Evolutionary conservation across 2,113 vertebrate genomes (phyloP), one percentile per base, ranked within the genome.

Genomic region (Mystacornis crossleyi): DNA sequence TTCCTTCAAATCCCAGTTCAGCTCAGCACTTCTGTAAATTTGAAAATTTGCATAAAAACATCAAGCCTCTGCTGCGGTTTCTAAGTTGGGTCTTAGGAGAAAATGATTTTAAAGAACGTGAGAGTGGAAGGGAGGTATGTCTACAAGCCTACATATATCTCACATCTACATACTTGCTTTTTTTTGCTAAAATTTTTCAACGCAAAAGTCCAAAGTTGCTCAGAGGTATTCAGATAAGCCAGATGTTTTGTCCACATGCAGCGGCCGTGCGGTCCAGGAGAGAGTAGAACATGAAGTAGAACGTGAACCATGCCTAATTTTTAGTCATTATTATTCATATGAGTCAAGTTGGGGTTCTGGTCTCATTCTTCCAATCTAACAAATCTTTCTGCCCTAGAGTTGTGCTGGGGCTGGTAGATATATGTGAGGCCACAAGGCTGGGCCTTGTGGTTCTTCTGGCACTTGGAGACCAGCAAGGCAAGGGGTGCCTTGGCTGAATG

Each of bases 11-110:
- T 84, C 66, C 48, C 77, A 57, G 38, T 54, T 94, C 77, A 87
- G 74, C 81, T 93, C 93, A 64, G 87, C 62, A 50, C 62, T 94
- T 89, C 70, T 79, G 86, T 89, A 81, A 84, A 93, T 94, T 87
- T n/a, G 60, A 94, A 54, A 81, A 95, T 95, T 87, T 86, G 38
- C 89, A 89, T 87, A 38, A 93, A 95, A 81, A 34, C 57, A 79
- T 45, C 78, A 51, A 81, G 57, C 42, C 81, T 87, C 57, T 92
- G 24, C 91, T 71, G 62, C 1, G 0, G 69, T 77, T 94, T 92
- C 94, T 96, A 94, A 91, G 87, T 81, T 72, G 78, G 34, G 77
- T 28, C 81, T 81, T 57, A 57, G 57, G 61, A 91, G 40, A 95
- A 89, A 84, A 93, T 47, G 0, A 78, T 83, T 92, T 71, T 43